Evolutionary conservation across 2,797 vertebrate genomes (phyloP).

Genomic region (Leptoclinus maculatus): DNA sequence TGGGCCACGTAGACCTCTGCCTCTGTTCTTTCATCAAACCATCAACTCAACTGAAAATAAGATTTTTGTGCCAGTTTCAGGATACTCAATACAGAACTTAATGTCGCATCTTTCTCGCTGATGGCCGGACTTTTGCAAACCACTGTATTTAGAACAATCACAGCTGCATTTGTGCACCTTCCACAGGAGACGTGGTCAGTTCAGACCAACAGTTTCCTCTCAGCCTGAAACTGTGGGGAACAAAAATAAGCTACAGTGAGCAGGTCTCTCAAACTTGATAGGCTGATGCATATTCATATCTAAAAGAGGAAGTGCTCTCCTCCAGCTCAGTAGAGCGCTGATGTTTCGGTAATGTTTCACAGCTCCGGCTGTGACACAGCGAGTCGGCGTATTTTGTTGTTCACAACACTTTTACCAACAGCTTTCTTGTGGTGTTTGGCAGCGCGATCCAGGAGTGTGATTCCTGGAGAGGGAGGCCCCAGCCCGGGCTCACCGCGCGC

Average conservation of each 20-base stretch:
- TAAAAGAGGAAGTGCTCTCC: slow-evolving; percentile 67
- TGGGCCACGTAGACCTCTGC: slow-evolving; percentile 49
- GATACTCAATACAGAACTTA: background rate
- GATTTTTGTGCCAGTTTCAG: background rate
- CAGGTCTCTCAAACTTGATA: slow-evolving; percentile 33
- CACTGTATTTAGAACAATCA: slow-evolving; percentile 51
- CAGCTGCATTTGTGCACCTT: slow-evolving; percentile 23
- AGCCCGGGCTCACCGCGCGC: slow-evolving; percentile 55
- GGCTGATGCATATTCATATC: slow-evolving; percentile 50
- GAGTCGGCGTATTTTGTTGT: background rate
- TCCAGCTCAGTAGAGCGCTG: slow-evolving; percentile 4
- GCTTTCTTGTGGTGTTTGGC: slow-evolving; percentile 53
- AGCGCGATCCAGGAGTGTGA: slow-evolving; percentile 93
- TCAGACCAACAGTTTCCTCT: slow-evolving; percentile 66
- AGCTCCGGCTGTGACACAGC: slow-evolving; percentile 17
- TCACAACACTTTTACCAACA: slow-evolving; percentile 2
- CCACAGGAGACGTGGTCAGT: slow-evolving; percentile 70
- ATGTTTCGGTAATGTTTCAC: slow-evolving; percentile 39
- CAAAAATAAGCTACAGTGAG: slow-evolving; percentile 46
- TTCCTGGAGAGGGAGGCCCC: slow-evolving; percentile 83
- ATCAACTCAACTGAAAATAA: background rate
- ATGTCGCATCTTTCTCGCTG: slow-evolving; percentile 18
- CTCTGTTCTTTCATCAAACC: slow-evolving; percentile 21
- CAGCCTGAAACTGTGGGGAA: slow-evolving; percentile 16
- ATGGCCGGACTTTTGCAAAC: background rate